Conservation (phyloP, 1,140 invertebrate genomes). For the Eriocheir sinensis region DNA sequence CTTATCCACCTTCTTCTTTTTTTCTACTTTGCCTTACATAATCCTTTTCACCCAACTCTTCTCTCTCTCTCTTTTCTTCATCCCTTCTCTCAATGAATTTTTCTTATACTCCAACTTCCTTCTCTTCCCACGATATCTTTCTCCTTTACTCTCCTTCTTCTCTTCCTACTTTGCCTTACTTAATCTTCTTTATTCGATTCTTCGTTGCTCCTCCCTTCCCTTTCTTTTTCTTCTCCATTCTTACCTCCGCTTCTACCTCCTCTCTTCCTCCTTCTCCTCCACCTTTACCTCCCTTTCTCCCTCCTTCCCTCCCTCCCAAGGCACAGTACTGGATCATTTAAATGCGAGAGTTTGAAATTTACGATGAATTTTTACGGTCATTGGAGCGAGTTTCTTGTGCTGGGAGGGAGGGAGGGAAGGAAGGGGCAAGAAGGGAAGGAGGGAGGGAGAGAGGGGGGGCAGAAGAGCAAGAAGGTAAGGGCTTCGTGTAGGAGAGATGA, state of each 20-base stretch:
- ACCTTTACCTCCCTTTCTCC: too few species aligned
- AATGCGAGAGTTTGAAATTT: slow-evolving; percentile 42
- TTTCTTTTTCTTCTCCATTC: not conserved
- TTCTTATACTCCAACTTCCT: too few species aligned
- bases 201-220: too few species aligned
- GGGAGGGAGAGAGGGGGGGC: not conserved
- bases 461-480: too few species aligned
- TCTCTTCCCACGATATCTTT: too few species aligned
- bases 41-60: too few species aligned
- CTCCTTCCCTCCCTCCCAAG: not conserved
- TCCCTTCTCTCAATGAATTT: too few species aligned
- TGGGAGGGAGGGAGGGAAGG: not conserved
- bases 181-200: too few species aligned
- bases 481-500: not conserved
- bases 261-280: not conserved
- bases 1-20: too few species aligned
- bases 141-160: not conserved
- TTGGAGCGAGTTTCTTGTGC: not conserved
- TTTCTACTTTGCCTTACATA: too few species aligned
- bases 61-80: too few species aligned
- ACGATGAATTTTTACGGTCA: slow-evolving; percentile 31
- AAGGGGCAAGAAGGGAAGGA: not conserved
- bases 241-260: not conserved
- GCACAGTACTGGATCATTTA: slow-evolving; percentile 32
- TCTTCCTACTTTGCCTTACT: too few species aligned